Conservation (phyloP, 2,113 vertebrate species). For the Cynopterus brachyotis region DNA sequence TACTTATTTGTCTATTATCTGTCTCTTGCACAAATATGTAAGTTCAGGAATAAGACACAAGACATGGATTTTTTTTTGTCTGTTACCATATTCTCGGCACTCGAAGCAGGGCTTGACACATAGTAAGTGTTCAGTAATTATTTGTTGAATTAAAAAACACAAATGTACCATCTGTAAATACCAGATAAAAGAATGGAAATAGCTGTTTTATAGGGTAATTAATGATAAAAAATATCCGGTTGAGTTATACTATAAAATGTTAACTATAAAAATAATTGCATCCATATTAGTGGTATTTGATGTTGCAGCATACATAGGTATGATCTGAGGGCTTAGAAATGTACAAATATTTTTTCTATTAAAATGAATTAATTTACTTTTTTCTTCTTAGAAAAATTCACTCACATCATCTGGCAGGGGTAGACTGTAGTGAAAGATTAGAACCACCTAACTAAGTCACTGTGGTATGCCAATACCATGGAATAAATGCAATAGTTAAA, state of each 20-base stretch:
- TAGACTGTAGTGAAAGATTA: slow-evolving; percentile 31
- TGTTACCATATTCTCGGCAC: neutral
- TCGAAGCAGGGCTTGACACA: neutral
- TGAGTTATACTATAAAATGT: neutral
- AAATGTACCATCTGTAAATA: neutral
- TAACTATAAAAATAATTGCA: neutral
- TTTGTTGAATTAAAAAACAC: neutral
- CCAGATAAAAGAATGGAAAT: neutral
- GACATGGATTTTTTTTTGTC: neutral
- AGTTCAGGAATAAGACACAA: neutral
- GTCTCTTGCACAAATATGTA: neutral
- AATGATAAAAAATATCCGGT: neutral
- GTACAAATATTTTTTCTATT: neutral
- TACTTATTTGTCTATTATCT: neutral
- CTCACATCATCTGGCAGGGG: neutral
- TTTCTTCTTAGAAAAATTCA: slow-evolving; percentile 6
- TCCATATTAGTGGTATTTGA: neutral
- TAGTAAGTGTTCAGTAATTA: neutral
- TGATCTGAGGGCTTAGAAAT: neutral
- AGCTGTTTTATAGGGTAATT: neutral
- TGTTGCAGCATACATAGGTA: neutral
- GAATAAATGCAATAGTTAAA: neutral
- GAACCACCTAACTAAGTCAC: neutral
- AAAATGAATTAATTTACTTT: neutral
- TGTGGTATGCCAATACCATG: neutral